These are phyloP conservation scores for Hylomyscus alleni DNA, from an alignment of 2,797 vertebrate genomes.

Conservation along the genomic window DNA sequence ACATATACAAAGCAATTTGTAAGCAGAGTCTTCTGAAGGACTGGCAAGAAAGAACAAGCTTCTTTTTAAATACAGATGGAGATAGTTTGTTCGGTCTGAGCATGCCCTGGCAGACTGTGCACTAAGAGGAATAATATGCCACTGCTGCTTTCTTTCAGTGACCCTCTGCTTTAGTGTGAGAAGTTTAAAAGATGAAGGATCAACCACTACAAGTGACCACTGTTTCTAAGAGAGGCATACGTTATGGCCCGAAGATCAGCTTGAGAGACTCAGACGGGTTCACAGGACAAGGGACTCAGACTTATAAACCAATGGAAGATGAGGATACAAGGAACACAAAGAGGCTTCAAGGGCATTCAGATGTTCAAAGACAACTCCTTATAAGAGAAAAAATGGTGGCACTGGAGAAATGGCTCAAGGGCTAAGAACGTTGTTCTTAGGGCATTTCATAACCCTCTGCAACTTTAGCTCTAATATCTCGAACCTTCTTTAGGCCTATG, in stretches of 20 bases:
- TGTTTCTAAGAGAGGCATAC: background rate
- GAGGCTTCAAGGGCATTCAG: background rate
- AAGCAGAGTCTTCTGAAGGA: background rate
- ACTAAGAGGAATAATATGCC: constrained; percentile 10
- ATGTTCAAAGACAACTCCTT: background rate
- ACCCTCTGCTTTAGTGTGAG: background rate
- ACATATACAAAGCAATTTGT: background rate
- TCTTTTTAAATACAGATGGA: background rate
- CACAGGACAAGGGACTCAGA: background rate
- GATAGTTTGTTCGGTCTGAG: background rate
- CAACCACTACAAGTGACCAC: background rate
- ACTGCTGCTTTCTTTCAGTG: constrained; percentile 42
- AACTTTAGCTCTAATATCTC: background rate
- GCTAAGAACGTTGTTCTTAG: background rate
- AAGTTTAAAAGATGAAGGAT: constrained; percentile 13
- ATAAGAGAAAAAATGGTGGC: background rate
- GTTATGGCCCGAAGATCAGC: background rate
- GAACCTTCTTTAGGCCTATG: background rate
- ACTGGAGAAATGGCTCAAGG: background rate
- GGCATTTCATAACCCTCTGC: too few species aligned
- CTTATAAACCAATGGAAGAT: background rate
- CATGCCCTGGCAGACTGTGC: background rate
- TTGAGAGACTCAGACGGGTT: background rate
- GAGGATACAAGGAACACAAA: background rate
- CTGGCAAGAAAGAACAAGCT: background rate